A percentile compares a stretch with the other conserved stretches of the same genome.
Evolutionary conservation across 2,888 invertebrate genomes (phyloP).

Genomic region (Stenoptilia bipunctidactyla): DNA sequence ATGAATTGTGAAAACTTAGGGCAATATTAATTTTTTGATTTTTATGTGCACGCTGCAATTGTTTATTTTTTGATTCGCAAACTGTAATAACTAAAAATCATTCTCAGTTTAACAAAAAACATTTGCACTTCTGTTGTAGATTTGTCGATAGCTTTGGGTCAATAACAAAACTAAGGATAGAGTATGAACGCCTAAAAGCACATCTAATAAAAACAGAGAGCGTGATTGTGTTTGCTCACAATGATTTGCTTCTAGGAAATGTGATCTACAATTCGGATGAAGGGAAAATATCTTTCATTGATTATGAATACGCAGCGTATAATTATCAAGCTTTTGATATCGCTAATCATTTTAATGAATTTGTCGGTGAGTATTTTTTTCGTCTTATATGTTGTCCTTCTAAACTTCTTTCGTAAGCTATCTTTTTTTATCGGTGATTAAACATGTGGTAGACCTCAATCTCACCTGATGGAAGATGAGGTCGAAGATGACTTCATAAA

Average conservation of each 20-base stretch:
- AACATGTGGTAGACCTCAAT: too few species aligned
- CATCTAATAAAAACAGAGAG: slow-evolving; percentile 75
- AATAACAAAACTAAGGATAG: slow-evolving; percentile 75
- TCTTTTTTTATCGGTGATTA: not conserved
- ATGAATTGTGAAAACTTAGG: too few species aligned
- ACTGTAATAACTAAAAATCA: too few species aligned
- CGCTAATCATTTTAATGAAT: slow-evolving; percentile 98
- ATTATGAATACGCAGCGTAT: slow-evolving; percentile 95
- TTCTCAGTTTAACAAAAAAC: slow-evolving; percentile 14
- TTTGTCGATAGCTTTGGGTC: slow-evolving; percentile 77
- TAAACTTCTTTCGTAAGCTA: too few species aligned
- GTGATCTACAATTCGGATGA: slow-evolving; percentile 84
- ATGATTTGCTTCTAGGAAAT: slow-evolving; percentile 96
- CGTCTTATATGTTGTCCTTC: too few species aligned
- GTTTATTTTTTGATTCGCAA: too few species aligned
- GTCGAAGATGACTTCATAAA: too few species aligned
- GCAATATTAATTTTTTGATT: too few species aligned
- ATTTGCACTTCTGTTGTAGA: slow-evolving; percentile 59
- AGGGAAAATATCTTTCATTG: slow-evolving; percentile 88
- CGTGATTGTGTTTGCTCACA: slow-evolving; percentile 95
- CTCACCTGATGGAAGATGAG: too few species aligned
- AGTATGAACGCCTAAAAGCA: slow-evolving; percentile 76
- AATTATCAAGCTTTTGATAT: slow-evolving; percentile 98
- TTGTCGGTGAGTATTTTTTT: slow-evolving; percentile 80
- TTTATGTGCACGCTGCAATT: too few species aligned